phyloP scores from a whole-genome alignment of 2,888 invertebrate genomes.

The Mantis religiosa region DNA sequence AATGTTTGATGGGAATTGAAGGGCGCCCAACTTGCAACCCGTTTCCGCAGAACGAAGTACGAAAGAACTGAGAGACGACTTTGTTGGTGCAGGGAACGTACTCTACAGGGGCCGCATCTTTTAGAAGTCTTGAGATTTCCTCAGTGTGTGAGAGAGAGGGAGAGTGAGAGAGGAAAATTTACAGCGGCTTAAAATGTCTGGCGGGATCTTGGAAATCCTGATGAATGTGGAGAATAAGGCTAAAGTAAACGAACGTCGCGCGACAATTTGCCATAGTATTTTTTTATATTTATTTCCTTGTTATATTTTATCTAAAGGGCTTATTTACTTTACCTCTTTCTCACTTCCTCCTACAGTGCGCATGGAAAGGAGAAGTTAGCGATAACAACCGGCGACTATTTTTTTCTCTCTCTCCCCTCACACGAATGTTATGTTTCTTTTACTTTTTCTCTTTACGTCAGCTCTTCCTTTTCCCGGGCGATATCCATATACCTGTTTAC shows the following conservation, averaged over 20 bases:
- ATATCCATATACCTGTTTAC: neutral
- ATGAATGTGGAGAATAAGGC: constrained; percentile 50
- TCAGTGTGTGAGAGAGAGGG: neutral
- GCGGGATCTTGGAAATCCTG: constrained; percentile 54
- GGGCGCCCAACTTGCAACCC: no score
- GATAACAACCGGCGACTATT: neutral
- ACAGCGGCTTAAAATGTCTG: constrained; percentile 30
- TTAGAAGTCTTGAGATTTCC: constrained; percentile 18
- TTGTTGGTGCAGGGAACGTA: neutral
- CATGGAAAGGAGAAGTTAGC: neutral
- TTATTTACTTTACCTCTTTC: constrained; percentile 11
- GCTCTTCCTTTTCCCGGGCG: neutral
- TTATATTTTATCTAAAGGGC: constrained; percentile 25
- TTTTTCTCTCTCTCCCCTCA: neutral
- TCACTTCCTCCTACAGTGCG: neutral
- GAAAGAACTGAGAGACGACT: neutral
- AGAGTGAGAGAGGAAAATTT: constrained; percentile 18
- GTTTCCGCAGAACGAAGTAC: neutral
- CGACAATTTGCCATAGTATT: constrained; percentile 32
- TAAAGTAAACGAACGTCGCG: constrained; percentile 36
- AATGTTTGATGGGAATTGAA: no score
- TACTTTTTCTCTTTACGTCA: neutral
- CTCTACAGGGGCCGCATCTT: constrained; percentile 13
- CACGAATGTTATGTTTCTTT: neutral
- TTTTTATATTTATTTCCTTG: constrained; percentile 26